Evolutionary conservation across 2,113 vertebrate genomes (phyloP), one percentile per base, ranked within the genome.

Genomic region (Xiphophorus couchianus): DNA sequence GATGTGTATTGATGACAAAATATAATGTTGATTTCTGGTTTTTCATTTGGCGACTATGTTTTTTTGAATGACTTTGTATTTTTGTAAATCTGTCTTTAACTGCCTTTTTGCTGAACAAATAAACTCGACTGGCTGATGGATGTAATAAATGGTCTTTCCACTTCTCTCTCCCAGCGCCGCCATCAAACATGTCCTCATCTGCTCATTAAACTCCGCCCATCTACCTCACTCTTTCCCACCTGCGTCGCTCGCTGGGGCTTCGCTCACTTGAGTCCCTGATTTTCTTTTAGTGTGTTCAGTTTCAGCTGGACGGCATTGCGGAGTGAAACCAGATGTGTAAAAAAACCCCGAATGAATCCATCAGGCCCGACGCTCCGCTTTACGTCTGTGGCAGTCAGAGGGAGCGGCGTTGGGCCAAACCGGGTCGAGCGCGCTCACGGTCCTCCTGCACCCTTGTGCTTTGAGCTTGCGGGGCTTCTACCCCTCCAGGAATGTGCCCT

Each of bases 401-500:
- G 35, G 25, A 42, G 27, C 61, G 77, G 69, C 64, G 48, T 62
- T 64, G 86, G 87, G 78, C 73, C 76, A 84, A 81, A 71, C 61
- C 91, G 88, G 88, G 83, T 90, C 66, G 27, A 9, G 25, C 77
- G 76, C 80, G 39, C 69, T 33, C 71, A 39, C 87, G 80, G 73
- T 84, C 86, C 78, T 80, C 91, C 80, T 68, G 73, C 82, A 90
- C 87, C 94, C 93, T 94, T 94, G 93, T 91, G 85, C 88, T 80
- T 73, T 72, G 79, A 72, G 90, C 87, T 84, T 84, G 37, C n/a
- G 86, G 89, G 90, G 90, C 80, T 86, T 90, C 86, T 88, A 92
- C 85, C 90, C 92, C 91, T 92, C 83, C 64, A 94, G 92, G 89
- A 93, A 92, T 90, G 88, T 77, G 76, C 84, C 89, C 77, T 87